A percentile compares a stretch with the other conserved stretches of the same genome.
These are phyloP conservation scores for Venturia canescens DNA, from an alignment of 1,140 invertebrate genomes.

Conservation along the genomic window DNA sequence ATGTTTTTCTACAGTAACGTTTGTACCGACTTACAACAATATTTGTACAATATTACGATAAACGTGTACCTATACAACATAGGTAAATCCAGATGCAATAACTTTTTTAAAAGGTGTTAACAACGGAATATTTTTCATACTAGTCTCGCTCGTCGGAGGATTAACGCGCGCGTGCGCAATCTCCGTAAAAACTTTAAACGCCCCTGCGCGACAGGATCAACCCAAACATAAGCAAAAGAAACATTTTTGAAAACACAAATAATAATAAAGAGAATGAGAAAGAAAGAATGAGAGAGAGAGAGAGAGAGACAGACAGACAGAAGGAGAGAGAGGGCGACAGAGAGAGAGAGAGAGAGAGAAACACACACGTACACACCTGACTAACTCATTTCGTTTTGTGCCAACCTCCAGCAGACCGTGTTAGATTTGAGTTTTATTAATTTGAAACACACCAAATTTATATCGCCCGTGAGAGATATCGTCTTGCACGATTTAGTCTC, in stretches of 20 bases:
- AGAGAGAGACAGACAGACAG: too few relatives aligned
- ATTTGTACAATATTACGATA: constrained; percentile 76
- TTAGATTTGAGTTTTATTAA: constrained; percentile 53
- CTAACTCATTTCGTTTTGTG: constrained; percentile 72
- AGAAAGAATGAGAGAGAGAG: too few relatives aligned
- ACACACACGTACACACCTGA: constrained; percentile 61
- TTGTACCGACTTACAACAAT: constrained; percentile 77
- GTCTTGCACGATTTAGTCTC: neutral
- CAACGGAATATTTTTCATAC: constrained; percentile 75
- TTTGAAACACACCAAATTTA: constrained; percentile 36
- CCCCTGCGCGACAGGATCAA: constrained; percentile 47
- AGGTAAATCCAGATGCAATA: constrained; percentile 75
- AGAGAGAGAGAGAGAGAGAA: neutral
- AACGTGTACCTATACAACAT: constrained; percentile 73
- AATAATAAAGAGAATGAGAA: constrained; percentile 39
- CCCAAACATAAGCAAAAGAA: constrained; percentile 36
- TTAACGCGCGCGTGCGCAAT: constrained; percentile 38
- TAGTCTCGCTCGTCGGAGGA: constrained; percentile 54
- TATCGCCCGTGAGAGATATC: constrained; percentile 9
- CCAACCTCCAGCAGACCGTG: constrained; percentile 65
- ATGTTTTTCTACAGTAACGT: constrained; percentile 77
- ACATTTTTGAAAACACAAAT: constrained; percentile 7
- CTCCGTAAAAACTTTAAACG: constrained; percentile 32
- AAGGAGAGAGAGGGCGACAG: too few relatives aligned
- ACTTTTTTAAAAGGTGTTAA: constrained; percentile 75